phyloP scores from a whole-genome alignment of 92 coral and sea anemone species.

The Porites cylindrica region DNA sequence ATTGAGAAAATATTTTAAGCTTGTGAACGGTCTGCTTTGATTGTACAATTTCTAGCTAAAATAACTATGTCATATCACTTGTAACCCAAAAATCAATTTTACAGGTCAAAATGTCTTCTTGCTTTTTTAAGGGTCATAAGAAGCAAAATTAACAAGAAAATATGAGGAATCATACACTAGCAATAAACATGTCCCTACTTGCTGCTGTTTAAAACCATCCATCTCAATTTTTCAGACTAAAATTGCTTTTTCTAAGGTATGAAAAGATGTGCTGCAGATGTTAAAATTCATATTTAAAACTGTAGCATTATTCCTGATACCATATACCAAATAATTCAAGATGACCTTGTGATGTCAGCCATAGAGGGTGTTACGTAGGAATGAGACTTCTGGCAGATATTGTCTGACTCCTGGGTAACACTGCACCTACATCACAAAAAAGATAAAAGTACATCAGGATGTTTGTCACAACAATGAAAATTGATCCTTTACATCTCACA shows the following conservation, averaged over 20 bases:
- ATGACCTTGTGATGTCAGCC: background rate
- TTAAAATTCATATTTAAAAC: background rate
- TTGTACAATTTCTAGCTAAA: no score
- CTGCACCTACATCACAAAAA: constrained; percentile 64
- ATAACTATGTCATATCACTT: no score
- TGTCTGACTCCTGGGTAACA: constrained; percentile 69
- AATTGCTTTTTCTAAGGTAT: background rate
- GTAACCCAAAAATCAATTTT: no score
- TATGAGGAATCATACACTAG: no score
- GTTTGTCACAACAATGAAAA: no score
- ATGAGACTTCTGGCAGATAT: constrained; percentile 66
- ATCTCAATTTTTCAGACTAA: background rate
- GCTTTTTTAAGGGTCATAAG: no score
- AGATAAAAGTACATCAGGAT: background rate
- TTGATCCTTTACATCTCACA: no score
- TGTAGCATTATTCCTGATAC: background rate
- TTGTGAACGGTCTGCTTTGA: no score
- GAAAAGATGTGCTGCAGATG: background rate
- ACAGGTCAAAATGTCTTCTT: no score
- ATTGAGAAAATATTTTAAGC: no score
- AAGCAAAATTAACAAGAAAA: no score
- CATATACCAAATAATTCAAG: background rate
- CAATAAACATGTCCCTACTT: no score
- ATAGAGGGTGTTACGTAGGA: constrained; percentile 60
- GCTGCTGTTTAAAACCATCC: background rate